Conservation (phyloP, 2,113 vertebrate genomes). For the Ondatra zibethicus region DNA sequence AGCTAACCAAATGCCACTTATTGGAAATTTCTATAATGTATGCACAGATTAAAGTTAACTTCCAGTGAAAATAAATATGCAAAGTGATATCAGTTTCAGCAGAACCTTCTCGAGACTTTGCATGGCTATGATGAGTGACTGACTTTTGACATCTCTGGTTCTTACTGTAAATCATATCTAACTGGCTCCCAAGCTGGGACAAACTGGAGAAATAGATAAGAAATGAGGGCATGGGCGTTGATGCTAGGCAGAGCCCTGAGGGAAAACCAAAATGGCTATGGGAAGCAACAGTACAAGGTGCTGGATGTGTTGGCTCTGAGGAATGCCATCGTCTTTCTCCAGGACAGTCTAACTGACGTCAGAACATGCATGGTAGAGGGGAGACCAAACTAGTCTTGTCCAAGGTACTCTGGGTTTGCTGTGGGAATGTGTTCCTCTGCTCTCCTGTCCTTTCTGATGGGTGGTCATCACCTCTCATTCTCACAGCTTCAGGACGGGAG, state of each 20-base stretch:
- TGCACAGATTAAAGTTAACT: neutral
- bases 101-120: neutral
- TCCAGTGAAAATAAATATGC: neutral
- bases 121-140: too few species aligned
- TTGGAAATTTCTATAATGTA: neutral
- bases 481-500: fast-evolving
- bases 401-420: neutral
- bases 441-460: neutral
- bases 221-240: neutral
- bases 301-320: neutral
- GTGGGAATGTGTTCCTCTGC: neutral
- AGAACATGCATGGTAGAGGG: fast-evolving
- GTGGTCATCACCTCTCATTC: neutral
- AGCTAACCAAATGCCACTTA: neutral
- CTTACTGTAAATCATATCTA: neutral
- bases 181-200: neutral
- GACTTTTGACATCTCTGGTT: neutral
- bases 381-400: fast-evolving
- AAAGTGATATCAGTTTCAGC: neutral
- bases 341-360: neutral
- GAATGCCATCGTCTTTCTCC: fast-evolving
- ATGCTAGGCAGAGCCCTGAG: neutral
- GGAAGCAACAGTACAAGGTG: neutral
- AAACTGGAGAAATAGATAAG: neutral
- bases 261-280: neutral